Evolutionary conservation across 2,113 vertebrate species (phyloP).

Genomic region (Barnardius zonarius): DNA sequence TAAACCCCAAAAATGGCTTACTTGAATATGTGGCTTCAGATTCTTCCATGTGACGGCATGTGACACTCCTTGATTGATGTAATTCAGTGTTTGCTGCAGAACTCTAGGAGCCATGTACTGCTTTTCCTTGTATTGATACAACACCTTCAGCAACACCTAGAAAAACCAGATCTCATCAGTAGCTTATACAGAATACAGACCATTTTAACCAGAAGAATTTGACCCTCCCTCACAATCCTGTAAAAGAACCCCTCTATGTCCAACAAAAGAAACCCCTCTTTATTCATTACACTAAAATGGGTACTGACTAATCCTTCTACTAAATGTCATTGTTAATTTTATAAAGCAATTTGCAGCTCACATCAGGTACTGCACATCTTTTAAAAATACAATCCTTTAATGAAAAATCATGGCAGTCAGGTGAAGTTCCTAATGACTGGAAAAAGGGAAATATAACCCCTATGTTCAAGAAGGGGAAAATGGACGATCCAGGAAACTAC

Average conservation of each 20-base stretch:
- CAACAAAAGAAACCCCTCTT: background rate
- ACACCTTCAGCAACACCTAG: constrained; percentile 95
- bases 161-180: constrained; percentile 4
- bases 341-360: background rate
- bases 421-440: too few relatives aligned
- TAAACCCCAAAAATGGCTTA: constrained; percentile 56
- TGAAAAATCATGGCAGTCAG: too few relatives aligned
- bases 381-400: background rate
- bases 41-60: constrained; percentile 98
- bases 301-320: constrained; percentile 5
- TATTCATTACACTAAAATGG: background rate
- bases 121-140: constrained; percentile 97
- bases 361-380: background rate
- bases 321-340: background rate
- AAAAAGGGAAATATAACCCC: too few relatives aligned
- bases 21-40: constrained; percentile 97
- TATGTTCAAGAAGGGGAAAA: too few relatives aligned
- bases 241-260: background rate
- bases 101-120: constrained; percentile 97
- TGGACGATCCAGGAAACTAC: too few relatives aligned
- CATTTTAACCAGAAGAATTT: background rate
- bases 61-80: constrained; percentile 96
- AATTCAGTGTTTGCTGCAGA: constrained; percentile 96
- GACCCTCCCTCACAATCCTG: background rate
- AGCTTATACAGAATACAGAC: background rate